These are phyloP conservation scores for Labeo calbasu DNA, from an alignment of 2,797 vertebrate species.

Conservation along the genomic window DNA sequence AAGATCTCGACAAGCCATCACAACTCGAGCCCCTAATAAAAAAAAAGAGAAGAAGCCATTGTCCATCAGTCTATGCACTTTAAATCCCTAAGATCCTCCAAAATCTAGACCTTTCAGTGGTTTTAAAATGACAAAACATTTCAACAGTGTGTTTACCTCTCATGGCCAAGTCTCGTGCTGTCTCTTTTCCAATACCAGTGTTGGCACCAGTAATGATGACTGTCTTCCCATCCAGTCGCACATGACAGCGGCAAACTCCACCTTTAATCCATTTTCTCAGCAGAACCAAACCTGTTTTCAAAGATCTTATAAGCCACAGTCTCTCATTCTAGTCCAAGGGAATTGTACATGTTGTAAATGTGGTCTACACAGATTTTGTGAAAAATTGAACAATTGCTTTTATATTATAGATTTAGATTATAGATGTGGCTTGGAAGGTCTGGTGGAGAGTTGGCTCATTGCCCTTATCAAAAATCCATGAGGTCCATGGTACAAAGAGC, in stretches of 20 bases:
- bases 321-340: neutral
- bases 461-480: neutral
- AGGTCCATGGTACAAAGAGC: neutral
- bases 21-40: constrained; percentile 64
- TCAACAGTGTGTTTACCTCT: constrained; percentile 72
- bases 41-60: neutral
- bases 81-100: neutral
- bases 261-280: constrained; percentile 79
- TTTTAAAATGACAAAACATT: neutral
- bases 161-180: constrained; percentile 78
- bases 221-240: constrained; percentile 79
- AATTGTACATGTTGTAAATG: neutral
- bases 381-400: neutral
- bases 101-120: neutral
- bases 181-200: constrained; percentile 86
- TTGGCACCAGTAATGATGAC: constrained; percentile 84
- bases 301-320: neutral
- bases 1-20: constrained; percentile 68
- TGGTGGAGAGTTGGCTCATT: neutral
- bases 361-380: neutral
- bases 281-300: constrained; percentile 59
- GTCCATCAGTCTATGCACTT: neutral
- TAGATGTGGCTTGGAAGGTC: neutral
- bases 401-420: no score
- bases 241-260: constrained; percentile 72